Evolutionary conservation across 2,113 vertebrate species (phyloP).

Genomic region (Chiloscyllium plagiosum): DNA sequence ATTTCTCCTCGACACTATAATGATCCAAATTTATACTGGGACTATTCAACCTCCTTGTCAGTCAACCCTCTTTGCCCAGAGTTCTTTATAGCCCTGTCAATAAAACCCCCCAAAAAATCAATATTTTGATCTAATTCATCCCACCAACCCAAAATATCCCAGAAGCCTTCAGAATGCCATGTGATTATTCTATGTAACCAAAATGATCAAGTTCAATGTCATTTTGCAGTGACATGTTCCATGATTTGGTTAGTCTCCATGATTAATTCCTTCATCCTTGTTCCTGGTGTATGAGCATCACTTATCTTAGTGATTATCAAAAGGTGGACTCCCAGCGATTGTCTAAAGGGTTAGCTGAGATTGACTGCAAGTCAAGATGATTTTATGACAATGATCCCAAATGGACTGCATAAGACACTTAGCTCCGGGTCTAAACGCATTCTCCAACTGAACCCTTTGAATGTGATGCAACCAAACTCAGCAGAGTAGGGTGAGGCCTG

Average conservation of each 20-base stretch:
- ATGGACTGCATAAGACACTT: neutral
- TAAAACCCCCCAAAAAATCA: neutral
- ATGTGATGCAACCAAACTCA: neutral
- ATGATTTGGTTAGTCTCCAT: neutral
- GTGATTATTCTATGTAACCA: neutral
- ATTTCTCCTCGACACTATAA: neutral
- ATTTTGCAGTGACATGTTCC: neutral
- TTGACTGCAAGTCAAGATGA: neutral
- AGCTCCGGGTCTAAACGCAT: neutral
- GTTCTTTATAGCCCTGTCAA: neutral
- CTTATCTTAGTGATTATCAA: neutral
- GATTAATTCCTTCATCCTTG: neutral
- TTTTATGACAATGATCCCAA: neutral
- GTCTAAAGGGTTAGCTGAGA: neutral
- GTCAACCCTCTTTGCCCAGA: neutral
- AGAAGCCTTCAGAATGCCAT: neutral
- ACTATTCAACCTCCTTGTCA: neutral
- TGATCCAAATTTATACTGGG: neutral
- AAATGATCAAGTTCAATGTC: neutral
- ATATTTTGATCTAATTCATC: neutral
- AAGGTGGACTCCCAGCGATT: neutral
- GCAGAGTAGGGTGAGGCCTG: neutral
- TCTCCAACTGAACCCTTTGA: neutral
- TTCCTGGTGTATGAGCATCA: neutral
- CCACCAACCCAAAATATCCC: neutral